Conservation (phyloP, 2,888 invertebrate species). For the Gonocerus acuteangulatus region DNA sequence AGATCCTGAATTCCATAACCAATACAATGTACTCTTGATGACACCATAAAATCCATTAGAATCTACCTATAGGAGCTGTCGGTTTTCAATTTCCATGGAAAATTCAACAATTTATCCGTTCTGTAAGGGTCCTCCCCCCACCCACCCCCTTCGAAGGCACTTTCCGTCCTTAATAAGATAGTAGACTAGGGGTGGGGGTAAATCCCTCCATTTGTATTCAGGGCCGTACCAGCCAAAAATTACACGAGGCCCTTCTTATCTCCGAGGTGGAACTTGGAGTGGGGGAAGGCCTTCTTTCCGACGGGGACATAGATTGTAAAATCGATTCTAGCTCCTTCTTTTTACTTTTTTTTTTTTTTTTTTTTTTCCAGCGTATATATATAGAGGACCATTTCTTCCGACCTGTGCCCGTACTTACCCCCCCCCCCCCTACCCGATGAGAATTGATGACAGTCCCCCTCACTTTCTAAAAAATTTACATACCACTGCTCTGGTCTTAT, state of each 20-base stretch:
- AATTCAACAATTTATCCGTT: conserved; percentile 24
- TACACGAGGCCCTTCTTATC: conserved; percentile 24
- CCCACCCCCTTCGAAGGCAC: conserved; percentile 16
- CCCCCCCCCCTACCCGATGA: not conserved
- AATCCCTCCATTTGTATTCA: conserved; percentile 26
- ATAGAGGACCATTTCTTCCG: not conserved
- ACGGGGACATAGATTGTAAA: conserved; percentile 25
- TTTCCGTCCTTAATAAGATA: conserved; percentile 20
- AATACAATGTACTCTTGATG: too few species aligned
- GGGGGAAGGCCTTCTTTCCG: not conserved
- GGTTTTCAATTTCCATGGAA: conserved; percentile 27
- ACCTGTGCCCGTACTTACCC: not conserved
- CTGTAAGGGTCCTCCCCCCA: not conserved
- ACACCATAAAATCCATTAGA: too few species aligned
- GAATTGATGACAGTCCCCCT: too few species aligned
- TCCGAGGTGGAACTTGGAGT: not conserved
- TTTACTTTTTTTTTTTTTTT: not conserved
- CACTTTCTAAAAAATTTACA: too few species aligned
- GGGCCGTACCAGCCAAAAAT: conserved; percentile 18
- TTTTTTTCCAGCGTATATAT: not conserved
- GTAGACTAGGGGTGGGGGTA: not conserved
- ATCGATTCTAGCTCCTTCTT: conserved; percentile 14
- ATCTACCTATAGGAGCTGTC: not conserved
- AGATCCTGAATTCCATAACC: too few species aligned
- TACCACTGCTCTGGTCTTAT: too few species aligned